Evolutionary conservation across 2,888 invertebrate species (phyloP).

Genomic region (Epistrophella euchroma): DNA sequence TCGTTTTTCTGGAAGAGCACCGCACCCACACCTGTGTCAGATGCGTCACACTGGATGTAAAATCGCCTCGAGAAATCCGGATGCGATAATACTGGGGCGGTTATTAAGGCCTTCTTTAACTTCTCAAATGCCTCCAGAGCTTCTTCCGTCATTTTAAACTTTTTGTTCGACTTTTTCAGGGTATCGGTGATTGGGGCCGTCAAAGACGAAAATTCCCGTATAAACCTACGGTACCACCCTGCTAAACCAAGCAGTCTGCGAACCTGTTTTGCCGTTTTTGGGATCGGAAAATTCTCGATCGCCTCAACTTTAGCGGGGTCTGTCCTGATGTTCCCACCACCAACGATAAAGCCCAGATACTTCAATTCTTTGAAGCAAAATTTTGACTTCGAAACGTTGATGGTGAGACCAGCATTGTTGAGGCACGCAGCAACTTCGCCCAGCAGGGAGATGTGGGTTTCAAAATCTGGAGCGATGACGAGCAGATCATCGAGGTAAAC

Average conservation of each 20-base stretch:
- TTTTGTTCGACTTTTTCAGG: constrained; percentile 20
- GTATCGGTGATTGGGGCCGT: constrained; percentile 49
- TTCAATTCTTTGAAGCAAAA: constrained; percentile 64
- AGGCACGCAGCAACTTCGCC: constrained; percentile 51
- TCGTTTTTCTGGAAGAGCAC: no score
- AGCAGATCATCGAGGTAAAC: background rate
- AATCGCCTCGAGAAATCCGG: no score
- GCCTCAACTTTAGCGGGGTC: background rate
- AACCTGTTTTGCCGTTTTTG: background rate
- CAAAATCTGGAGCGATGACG: background rate
- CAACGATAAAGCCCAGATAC: constrained; percentile 55
- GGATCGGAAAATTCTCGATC: background rate
- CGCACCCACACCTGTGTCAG: no score
- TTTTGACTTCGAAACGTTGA: constrained; percentile 31
- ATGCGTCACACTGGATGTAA: no score
- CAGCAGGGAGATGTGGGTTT: constrained; percentile 34
- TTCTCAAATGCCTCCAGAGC: no score
- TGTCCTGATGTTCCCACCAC: background rate
- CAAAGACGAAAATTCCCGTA: constrained; percentile 43
- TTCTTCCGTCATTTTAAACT: constrained; percentile 1
- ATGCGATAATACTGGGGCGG: no score
- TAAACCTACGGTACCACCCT: constrained; percentile 35
- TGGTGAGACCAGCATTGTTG: constrained; percentile 45
- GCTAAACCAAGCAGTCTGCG: background rate
- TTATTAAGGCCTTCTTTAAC: no score